Conservation (phyloP, 2,888 invertebrate species). For the Drosophila macrospina region DNA sequence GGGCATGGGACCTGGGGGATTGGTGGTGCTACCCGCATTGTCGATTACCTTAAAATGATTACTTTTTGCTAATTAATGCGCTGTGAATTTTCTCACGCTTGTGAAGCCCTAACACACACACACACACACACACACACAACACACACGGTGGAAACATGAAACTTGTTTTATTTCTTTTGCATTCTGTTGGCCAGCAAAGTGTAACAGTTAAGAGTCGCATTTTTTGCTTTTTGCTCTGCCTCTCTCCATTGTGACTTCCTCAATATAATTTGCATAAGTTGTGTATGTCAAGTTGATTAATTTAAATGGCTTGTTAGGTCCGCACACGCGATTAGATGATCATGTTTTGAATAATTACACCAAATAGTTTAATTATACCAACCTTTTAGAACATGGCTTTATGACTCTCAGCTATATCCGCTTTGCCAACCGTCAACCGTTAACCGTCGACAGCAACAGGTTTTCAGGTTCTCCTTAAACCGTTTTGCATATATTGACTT, state of each 20-base stretch:
- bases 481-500: not conserved
- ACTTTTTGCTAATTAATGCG: slow-evolving; percentile 70
- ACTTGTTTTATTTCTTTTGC: slow-evolving; percentile 43
- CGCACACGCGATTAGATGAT: slow-evolving; percentile 40
- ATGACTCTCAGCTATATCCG: slow-evolving; percentile 31
- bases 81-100: slow-evolving; percentile 75
- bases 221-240: not conserved
- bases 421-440: no score
- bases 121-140: no score
- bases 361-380: slow-evolving; percentile 48
- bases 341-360: slow-evolving; percentile 35
- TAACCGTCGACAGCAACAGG: slow-evolving; percentile 56
- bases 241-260: slow-evolving; percentile 55
- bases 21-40: slow-evolving; percentile 41
- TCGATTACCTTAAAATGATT: slow-evolving; percentile 69
- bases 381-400: slow-evolving; percentile 40
- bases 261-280: slow-evolving; percentile 70
- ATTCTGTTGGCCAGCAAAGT: slow-evolving; percentile 45
- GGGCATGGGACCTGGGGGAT: not conserved
- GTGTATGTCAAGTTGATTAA: slow-evolving; percentile 61
- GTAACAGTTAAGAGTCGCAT: slow-evolving; percentile 48
- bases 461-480: slow-evolving; percentile 51
- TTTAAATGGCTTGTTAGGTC: slow-evolving; percentile 46
- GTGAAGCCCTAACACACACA: slow-evolving; percentile 2
- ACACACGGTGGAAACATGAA: slow-evolving; percentile 25